phyloP scores from a whole-genome alignment of 2,888 invertebrate species.

The Latrodectus hesperus region DNA sequence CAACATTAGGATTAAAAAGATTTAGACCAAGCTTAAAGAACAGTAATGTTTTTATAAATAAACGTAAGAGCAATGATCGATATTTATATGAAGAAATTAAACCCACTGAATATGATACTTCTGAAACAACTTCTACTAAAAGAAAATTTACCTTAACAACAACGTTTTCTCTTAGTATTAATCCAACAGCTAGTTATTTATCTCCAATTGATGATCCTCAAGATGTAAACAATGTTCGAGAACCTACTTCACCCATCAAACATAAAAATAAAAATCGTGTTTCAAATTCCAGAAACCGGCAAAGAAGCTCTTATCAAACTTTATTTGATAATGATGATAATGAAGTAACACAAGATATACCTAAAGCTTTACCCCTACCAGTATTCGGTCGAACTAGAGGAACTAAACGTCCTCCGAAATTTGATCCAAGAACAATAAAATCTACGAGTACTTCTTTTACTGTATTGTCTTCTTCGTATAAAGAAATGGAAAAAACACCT shows the following conservation, averaged over 20 bases:
- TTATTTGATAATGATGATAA: conserved; percentile 62
- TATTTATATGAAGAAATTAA: conserved; percentile 14
- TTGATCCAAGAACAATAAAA: conserved; percentile 67
- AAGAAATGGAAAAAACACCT: conserved; percentile 9
- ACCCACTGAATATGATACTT: conserved; percentile 7
- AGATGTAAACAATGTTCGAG: conserved; percentile 43
- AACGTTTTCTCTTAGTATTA: conserved; percentile 40
- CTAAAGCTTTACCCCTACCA: conserved; percentile 57
- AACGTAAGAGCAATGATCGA: conserved; percentile 21
- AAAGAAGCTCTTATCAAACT: conserved; percentile 43
- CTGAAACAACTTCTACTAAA: conserved; percentile 31
- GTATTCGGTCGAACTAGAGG: conserved; percentile 63
- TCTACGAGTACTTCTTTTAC: conserved; percentile 12
- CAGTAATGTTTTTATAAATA: conserved; percentile 2
- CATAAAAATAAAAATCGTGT: conserved; percentile 31
- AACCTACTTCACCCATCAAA: conserved; percentile 5
- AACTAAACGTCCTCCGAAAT: conserved; percentile 58
- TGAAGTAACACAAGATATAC: conserved; percentile 44
- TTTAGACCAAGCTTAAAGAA: conserved; percentile 25
- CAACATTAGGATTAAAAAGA: conserved; percentile 9
- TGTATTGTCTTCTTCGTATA: conserved; percentile 21
- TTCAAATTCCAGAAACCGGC: conserved; percentile 15
- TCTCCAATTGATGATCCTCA: conserved; percentile 24
- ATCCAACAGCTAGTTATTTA: conserved; percentile 52
- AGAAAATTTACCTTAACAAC: conserved; percentile 62